Base-by-base conservation (phyloP, 2,888 invertebrate genomes). In the Athripsodes cinereus region DNA sequence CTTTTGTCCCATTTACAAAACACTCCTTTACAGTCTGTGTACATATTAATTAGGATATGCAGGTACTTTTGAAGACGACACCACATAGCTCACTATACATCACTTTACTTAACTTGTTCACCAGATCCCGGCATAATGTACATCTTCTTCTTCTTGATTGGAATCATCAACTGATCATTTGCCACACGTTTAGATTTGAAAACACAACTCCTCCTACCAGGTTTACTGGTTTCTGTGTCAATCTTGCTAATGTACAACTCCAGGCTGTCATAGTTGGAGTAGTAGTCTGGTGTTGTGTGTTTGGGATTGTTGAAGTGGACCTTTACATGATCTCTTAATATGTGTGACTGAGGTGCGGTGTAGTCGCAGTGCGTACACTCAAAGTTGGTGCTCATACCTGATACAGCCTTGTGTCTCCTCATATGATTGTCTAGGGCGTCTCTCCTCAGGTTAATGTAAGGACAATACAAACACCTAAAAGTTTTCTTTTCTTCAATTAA, bases 311-410 rank as follows among this genome's bases (percentile, higher is more conserved):
- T 73, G 69, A 92, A 91, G 71, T 93, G 93, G 54, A 90, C 78
- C 68, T 88, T 86, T 44, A 85, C 79, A 72, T 94, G 94, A 66
- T 92, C 92, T 46, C 86, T 81, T 34, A 92, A 75, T 64, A 88
- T 83, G 67, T 87, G 84, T 58, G 84, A 83, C 66, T 89, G 88
- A 2, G 85, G 81, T 22, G 88, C 88, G 21, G 87, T 86, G 70
- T 89, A 88, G 73, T 92, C 90, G 71, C 94, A 94, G 70, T 88
- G 87, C 20, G 86, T 83, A 73, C 94, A 94, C 63, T 83, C 54
- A 31, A 58, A 83, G 67, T 85, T 83, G 61, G 77, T 79, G 64
- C 82, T 83, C 1, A 72, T 71, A 49, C 82, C 83, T 3, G 82
- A 80, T 10, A 83, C 73, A 68, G 84, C 81, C 10, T 76, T 74